Evolutionary conservation across 2,888 invertebrate species (phyloP).

Genomic region (Campoplex capitator): DNA sequence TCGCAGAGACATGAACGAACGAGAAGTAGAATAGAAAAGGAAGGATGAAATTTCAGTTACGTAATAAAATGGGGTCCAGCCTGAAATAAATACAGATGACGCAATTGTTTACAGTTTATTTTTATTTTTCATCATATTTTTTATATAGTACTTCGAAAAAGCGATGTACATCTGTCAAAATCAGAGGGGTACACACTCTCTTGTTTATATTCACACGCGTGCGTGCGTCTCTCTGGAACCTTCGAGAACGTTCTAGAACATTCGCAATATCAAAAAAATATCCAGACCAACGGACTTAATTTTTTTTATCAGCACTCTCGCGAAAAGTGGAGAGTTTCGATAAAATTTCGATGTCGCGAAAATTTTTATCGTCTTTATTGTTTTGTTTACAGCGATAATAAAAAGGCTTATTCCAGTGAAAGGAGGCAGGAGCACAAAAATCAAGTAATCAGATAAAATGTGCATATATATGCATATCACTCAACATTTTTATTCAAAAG

Average conservation of each 20-base stretch:
- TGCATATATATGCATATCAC: background rate
- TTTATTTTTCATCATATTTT: background rate
- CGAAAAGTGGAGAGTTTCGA: background rate
- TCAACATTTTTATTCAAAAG: background rate
- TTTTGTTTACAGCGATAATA: background rate
- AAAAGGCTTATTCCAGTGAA: background rate
- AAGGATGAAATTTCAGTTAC: background rate
- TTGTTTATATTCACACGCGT: background rate
- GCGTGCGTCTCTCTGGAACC: background rate
- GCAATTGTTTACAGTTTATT: background rate
- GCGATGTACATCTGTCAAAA: background rate
- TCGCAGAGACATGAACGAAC: background rate
- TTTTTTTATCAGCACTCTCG: background rate
- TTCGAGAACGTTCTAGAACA: constrained; percentile 1
- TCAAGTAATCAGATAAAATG: background rate
- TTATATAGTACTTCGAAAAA: background rate
- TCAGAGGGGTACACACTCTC: background rate
- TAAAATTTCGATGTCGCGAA: background rate
- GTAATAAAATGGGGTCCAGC: background rate
- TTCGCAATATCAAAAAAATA: background rate
- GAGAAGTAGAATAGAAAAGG: no score
- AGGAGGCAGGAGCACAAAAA: background rate
- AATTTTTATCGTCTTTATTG: background rate
- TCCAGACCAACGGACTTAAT: background rate
- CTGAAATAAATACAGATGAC: background rate